Evolutionary conservation across 2,113 vertebrate species (phyloP).

Genomic region (Coryphaenoides rupestris): DNA sequence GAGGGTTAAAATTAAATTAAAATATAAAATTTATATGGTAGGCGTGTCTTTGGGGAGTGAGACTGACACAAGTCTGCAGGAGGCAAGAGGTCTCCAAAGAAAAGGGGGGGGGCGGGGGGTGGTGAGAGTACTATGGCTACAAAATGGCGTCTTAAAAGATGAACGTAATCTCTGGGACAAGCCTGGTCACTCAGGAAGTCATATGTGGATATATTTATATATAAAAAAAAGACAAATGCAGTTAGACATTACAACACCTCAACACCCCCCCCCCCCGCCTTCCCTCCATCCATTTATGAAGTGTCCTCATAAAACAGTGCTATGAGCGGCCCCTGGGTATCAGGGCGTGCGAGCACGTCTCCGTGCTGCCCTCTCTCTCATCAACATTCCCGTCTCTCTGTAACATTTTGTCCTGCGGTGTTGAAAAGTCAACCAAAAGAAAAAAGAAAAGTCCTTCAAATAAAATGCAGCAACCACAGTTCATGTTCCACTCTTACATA

Average conservation of each 20-base stretch:
- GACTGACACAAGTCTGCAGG: slow-evolving; percentile 1
- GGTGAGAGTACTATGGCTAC: slow-evolving; percentile 30
- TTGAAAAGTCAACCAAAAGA: slow-evolving; percentile 74
- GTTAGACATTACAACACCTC: slow-evolving; percentile 61
- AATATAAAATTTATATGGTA: slow-evolving; percentile 71
- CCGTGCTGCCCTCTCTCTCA: slow-evolving; percentile 23
- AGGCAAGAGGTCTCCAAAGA: slow-evolving; percentile 26
- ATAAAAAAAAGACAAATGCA: slow-evolving; percentile 52
- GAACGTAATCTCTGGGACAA: slow-evolving; percentile 12
- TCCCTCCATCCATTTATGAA: too few relatives aligned
- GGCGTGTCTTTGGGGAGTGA: slow-evolving; percentile 42
- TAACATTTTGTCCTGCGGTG: slow-evolving; percentile 74
- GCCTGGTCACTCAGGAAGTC: slow-evolving; percentile 37
- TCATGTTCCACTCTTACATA: slow-evolving; percentile 78
- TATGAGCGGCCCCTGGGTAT: slow-evolving; percentile 56
- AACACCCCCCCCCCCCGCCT: slow-evolving; percentile 55
- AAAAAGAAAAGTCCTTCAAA: slow-evolving; percentile 73
- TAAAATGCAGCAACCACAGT: slow-evolving; percentile 77
- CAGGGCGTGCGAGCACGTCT: slow-evolving; percentile 42
- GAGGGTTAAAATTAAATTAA: slow-evolving; percentile 73
- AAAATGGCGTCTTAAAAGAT: slow-evolving; percentile 39
- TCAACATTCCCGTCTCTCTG: slow-evolving; percentile 43
- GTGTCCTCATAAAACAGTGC: slow-evolving; percentile 65
- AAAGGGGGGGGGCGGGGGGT: slow-evolving; percentile 9
- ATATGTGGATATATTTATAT: slow-evolving; percentile 48